Percentiles rank a stretch among this genome's conserved stretches.
Conservation (phyloP, 2,113 vertebrate genomes). For the Cromileptes altivelis region DNA sequence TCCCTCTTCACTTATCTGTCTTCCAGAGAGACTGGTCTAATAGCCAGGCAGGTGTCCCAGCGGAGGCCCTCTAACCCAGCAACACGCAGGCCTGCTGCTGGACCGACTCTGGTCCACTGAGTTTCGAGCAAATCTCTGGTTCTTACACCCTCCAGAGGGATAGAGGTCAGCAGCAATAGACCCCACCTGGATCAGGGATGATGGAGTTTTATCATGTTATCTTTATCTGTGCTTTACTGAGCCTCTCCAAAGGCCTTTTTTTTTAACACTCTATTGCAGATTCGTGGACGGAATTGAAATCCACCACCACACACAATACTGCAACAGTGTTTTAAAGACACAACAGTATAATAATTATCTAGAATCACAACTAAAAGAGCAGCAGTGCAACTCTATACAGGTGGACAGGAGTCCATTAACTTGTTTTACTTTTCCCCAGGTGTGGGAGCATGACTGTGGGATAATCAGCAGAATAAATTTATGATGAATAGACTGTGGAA, state of each 20-base stretch:
- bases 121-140: constrained; percentile 45
- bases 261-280: not conserved
- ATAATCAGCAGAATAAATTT: not conserved
- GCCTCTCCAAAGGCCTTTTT: not conserved
- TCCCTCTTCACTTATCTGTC: not conserved
- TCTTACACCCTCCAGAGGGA: constrained; percentile 13
- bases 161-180: constrained; percentile 2
- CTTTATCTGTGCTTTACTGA: constrained; percentile 33
- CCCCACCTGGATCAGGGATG: constrained; percentile 34
- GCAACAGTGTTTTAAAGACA: not conserved
- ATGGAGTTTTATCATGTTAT: constrained; percentile 39
- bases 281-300: constrained; percentile 11
- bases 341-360: not conserved
- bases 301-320: not conserved
- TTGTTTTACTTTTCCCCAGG: not conserved
- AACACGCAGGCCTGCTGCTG: constrained; percentile 23
- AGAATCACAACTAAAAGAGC: not conserved
- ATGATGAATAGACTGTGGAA: not conserved
- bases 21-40: constrained; percentile 14
- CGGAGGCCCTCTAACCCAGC: constrained; percentile 31
- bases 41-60: constrained; percentile 31
- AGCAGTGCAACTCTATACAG: not conserved
- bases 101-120: constrained; percentile 41
- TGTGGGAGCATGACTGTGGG: not conserved
- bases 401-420: not conserved